Percentiles rank a stretch among this genome's conserved stretches.
phyloP scores from a whole-genome alignment of 2,888 invertebrate genomes.

The Cataglyphis albicans region DNA sequence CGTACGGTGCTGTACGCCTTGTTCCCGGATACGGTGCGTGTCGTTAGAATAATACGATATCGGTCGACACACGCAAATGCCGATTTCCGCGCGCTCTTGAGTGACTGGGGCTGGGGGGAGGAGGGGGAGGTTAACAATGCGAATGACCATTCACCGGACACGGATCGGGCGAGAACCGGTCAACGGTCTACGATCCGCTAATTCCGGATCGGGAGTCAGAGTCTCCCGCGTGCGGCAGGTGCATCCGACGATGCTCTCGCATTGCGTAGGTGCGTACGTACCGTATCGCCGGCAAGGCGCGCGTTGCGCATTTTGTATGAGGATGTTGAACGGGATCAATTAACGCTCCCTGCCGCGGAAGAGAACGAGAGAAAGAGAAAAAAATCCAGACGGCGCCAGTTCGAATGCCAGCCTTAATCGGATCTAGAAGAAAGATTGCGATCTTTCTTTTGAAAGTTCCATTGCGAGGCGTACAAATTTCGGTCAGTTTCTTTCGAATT shows the following conservation, averaged over 20 bases:
- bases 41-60: conserved; percentile 35
- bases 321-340: conserved; percentile 70
- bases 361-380: background rate
- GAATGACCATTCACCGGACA: conserved; percentile 62
- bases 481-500: background rate
- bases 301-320: conserved; percentile 47
- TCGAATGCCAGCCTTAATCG: conserved; percentile 44
- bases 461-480: conserved; percentile 13
- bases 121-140: conserved; percentile 61
- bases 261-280: conserved; percentile 39
- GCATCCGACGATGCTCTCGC: background rate
- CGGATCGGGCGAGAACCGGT: conserved; percentile 55
- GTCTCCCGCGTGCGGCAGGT: conserved; percentile 19
- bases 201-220: conserved; percentile 21
- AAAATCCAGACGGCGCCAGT: conserved; percentile 69
- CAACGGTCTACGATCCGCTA: conserved; percentile 61
- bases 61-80: conserved; percentile 50
- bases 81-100: conserved; percentile 38
- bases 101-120: background rate
- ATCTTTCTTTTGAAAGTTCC: conserved; percentile 21
- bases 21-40: conserved; percentile 42
- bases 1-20: conserved; percentile 8
- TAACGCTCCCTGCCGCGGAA: conserved; percentile 52
- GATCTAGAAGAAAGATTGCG: conserved; percentile 19
- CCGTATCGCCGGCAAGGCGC: conserved; percentile 66